Base-by-base conservation (phyloP, 1,140 invertebrate species). In the Drosophila malerkotliana region DNA sequence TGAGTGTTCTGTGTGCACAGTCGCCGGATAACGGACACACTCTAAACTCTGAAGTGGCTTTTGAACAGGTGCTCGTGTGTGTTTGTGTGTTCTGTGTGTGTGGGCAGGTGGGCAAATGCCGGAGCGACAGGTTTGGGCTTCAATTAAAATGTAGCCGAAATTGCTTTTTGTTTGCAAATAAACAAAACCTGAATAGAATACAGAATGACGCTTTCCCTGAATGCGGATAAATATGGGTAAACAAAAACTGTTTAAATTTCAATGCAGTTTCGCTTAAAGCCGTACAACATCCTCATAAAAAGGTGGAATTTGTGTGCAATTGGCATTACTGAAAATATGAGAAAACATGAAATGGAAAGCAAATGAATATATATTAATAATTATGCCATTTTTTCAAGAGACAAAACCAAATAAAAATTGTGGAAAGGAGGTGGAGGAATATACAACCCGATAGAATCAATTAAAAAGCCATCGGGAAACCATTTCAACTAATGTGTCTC, bases 61-160 rank as follows among this genome's bases (percentile, higher is more conserved):
- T 54, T 9, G 21, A 63, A 49, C 80, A 80, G 76, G 34, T 37
- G 34, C 34, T 37, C 34, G 34, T 12, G 34, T 37, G 47, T 64
- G 71, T 48, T 37, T 45, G 47, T 21, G 21, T 21, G 21, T 21
- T 21, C 21, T 21, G 21, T 21, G 21, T 21, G 21, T 21, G 21
- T 21, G 21, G 21, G 21, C 47, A 48, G 28, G 44, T 55, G 69
- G 59, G 47, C 45, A 45, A 32, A 48, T 45, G 37, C 15, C 39
- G 8, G 60, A 21, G 30, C 18, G 47, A 21, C 49, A 30, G 66
- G 30, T 15, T 56, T 30, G 51, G 62, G 49, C 79, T 75, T 88
- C 82, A 87, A 87, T 87, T 87, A 87, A 88, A 85, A 82, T 76
- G 79, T 79, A 54, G 64, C 72, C 78, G 51, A 87, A 87, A 87